These are phyloP conservation scores for Manis pentadactyla DNA, from an alignment of 2,797 vertebrate species.

Conservation along the genomic window DNA sequence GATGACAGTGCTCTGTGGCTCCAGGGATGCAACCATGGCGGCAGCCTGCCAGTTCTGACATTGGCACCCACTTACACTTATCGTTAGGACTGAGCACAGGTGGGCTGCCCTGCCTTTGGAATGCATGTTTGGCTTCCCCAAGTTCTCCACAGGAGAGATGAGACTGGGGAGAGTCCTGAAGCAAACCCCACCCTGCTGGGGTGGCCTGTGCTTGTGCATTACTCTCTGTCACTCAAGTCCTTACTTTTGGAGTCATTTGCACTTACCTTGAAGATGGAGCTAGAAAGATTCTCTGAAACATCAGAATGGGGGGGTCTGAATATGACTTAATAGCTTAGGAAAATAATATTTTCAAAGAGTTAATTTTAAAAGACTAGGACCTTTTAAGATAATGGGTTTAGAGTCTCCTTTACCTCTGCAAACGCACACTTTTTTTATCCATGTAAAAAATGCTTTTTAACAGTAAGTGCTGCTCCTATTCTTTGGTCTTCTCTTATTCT, in stretches of 20 bases:
- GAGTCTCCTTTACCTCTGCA: constrained; percentile 37
- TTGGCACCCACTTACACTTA: not conserved
- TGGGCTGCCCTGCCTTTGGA: not conserved
- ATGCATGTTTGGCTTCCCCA: not conserved
- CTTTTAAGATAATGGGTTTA: constrained; percentile 70
- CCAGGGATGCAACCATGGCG: not conserved
- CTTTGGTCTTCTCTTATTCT: constrained; percentile 40
- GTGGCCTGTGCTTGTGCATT: not conserved
- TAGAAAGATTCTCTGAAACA: not conserved
- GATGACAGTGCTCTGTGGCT: not conserved
- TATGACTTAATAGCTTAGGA: constrained; percentile 59
- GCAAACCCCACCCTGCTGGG: not conserved
- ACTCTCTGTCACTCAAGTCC: not conserved
- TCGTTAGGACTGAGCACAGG: not conserved
- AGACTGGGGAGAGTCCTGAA: not conserved
- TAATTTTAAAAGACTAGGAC: constrained; percentile 47
- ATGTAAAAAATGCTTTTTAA: not conserved
- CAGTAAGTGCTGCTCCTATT: not conserved
- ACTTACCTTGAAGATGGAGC: constrained; percentile 16
- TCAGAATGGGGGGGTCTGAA: constrained; percentile 24
- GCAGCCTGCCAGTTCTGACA: not conserved
- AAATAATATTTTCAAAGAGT: constrained; percentile 56
- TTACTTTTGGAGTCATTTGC: constrained; percentile 22
- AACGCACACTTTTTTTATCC: not conserved
- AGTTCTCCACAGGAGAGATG: not conserved